Conservation (phyloP, 2,113 vertebrate species). For the Notechis scutatus region DNA sequence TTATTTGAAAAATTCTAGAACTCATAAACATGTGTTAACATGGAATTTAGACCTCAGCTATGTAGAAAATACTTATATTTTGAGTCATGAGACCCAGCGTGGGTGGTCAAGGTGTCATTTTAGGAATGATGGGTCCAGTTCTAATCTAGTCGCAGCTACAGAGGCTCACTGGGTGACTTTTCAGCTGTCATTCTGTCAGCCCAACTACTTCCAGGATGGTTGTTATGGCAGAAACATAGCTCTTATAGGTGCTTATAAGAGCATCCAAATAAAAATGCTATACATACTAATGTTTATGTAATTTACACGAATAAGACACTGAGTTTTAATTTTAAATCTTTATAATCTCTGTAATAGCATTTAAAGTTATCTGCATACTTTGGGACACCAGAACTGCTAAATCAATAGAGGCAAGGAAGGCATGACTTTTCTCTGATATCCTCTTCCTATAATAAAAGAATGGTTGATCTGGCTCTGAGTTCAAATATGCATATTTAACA, state of each 20-base stretch:
- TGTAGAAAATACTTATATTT: neutral
- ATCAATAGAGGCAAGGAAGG: neutral
- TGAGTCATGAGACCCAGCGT: neutral
- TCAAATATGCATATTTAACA: neutral
- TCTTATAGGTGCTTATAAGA: neutral
- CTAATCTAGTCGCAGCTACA: neutral
- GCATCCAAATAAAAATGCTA: neutral
- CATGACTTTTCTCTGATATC: neutral
- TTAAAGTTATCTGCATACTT: slow-evolving; percentile 29
- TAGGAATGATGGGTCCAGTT: neutral
- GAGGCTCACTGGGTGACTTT: neutral
- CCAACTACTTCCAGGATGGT: neutral
- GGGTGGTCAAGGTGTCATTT: neutral
- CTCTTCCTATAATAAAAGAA: neutral
- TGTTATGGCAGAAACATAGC: neutral
- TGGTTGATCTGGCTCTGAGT: neutral
- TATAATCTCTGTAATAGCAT: slow-evolving; percentile 3
- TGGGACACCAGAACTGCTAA: neutral
- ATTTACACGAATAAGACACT: neutral
- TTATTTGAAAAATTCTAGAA: neutral
- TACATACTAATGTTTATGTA: neutral
- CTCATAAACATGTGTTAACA: neutral
- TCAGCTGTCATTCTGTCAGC: neutral
- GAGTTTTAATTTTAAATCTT: neutral
- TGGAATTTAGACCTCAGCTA: neutral